Percentiles rank a stretch among this genome's conserved stretches.
phyloP scores from a whole-genome alignment of 2,113 vertebrate genomes.

The Burhinus bistriatus region DNA sequence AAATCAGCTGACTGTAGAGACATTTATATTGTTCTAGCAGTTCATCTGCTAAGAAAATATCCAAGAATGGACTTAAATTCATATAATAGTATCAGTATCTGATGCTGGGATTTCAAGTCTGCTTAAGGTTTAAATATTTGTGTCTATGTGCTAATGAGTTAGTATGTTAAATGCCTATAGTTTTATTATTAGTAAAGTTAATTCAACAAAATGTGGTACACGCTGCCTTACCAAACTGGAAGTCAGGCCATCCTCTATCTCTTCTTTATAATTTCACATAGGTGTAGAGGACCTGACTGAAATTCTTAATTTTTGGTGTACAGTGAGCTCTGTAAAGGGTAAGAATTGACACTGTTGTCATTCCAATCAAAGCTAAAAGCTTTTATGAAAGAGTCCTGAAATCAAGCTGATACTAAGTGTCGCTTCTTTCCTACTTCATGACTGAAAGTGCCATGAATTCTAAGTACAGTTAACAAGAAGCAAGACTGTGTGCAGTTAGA shows the following conservation, averaged over 20 bases:
- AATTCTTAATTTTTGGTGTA: background rate
- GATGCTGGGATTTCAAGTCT: background rate
- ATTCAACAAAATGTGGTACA: background rate
- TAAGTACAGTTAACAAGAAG: background rate
- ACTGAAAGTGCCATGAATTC: conserved; percentile 26
- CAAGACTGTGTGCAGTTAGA: background rate
- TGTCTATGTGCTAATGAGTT: background rate
- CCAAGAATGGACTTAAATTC: background rate
- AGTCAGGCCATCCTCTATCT: background rate
- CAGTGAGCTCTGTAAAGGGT: background rate
- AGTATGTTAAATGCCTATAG: background rate
- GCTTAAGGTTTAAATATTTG: background rate
- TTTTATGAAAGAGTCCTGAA: background rate
- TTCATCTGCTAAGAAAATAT: background rate
- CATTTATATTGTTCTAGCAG: background rate
- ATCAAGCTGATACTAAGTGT: conserved; percentile 5
- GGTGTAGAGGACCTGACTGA: background rate
- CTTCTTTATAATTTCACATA: background rate
- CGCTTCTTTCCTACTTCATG: background rate
- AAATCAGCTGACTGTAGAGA: background rate
- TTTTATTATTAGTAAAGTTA: background rate
- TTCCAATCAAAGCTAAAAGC: conserved; percentile 20
- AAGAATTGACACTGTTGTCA: background rate
- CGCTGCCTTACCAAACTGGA: background rate
- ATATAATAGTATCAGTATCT: background rate